These are phyloP conservation scores for Melipona quadrifasciata DNA, from an alignment of 1,140 invertebrate species.

Conservation along the genomic window DNA sequence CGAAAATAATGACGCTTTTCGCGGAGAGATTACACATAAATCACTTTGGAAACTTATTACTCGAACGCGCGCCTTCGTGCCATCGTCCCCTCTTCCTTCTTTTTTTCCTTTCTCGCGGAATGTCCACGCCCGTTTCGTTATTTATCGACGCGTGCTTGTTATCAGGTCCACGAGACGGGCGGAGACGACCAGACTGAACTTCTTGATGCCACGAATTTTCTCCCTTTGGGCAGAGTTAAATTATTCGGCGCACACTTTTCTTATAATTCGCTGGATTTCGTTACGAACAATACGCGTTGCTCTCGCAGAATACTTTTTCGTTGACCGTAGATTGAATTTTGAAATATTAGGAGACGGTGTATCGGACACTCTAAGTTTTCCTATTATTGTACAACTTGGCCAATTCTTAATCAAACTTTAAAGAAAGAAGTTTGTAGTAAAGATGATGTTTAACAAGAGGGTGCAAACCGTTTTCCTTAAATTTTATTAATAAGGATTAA, in stretches of 20 bases:
- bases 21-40: conserved; percentile 52
- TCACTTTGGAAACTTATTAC: conserved; percentile 50
- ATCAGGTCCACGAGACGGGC: not conserved
- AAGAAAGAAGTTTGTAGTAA: no score
- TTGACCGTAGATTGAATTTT: not conserved
- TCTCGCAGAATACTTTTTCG: no score
- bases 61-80: not conserved
- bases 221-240: not conserved
- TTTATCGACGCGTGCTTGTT: conserved; percentile 7
- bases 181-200: not conserved
- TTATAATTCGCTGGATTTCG: not conserved
- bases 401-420: no score
- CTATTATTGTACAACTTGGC: no score
- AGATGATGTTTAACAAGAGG: no score
- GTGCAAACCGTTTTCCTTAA: no score
- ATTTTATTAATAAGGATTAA: no score
- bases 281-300: not conserved
- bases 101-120: not conserved
- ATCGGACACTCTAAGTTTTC: no score
- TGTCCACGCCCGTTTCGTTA: not conserved
- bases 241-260: not conserved
- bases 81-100: not conserved
- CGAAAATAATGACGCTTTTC: conserved; percentile 51
- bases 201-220: no score
- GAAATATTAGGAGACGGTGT: not conserved